Evolutionary conservation across 1,140 invertebrate species (phyloP).

Genomic region (Diachasma alloeum): DNA sequence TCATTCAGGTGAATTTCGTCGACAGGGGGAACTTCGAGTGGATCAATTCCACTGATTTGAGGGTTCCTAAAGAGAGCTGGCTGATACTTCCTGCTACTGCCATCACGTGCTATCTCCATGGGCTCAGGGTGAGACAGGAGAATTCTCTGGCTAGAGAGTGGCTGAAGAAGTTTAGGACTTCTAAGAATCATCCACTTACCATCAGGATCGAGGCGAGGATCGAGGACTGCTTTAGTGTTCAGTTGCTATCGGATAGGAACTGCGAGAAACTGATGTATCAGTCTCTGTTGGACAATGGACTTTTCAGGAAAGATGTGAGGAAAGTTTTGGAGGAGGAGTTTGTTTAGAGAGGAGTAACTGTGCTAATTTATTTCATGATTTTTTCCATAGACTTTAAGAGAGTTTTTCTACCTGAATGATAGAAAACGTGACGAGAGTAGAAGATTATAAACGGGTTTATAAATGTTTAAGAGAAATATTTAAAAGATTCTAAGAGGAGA

Average conservation of each 20-base stretch:
- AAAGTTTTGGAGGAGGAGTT: too few species aligned
- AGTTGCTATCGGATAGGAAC: slow-evolving; percentile 37
- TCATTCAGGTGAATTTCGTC: slow-evolving; percentile 67
- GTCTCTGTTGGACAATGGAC: too few species aligned
- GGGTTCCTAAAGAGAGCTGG: slow-evolving; percentile 44
- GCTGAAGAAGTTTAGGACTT: not conserved
- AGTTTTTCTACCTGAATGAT: too few species aligned
- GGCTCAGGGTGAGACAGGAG: not conserved
- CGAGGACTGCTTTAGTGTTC: slow-evolving; percentile 15
- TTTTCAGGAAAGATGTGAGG: too few species aligned
- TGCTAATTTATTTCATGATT: too few species aligned
- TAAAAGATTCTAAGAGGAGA: too few species aligned
- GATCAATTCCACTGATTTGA: slow-evolving; percentile 30
- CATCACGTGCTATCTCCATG: slow-evolving; percentile 44
- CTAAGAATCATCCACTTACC: not conserved
- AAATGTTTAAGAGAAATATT: too few species aligned
- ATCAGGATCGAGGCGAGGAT: slow-evolving; percentile 25
- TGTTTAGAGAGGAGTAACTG: too few species aligned
- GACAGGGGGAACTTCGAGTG: slow-evolving; percentile 72
- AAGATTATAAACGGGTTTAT: too few species aligned
- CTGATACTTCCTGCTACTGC: slow-evolving; percentile 39
- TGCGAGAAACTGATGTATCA: slow-evolving; percentile 33
- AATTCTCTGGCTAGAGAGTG: not conserved
- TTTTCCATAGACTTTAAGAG: too few species aligned
- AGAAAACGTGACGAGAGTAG: too few species aligned